Evolutionary conservation across 2,888 invertebrate species (phyloP).

Genomic region (Platycnemis pennipes): DNA sequence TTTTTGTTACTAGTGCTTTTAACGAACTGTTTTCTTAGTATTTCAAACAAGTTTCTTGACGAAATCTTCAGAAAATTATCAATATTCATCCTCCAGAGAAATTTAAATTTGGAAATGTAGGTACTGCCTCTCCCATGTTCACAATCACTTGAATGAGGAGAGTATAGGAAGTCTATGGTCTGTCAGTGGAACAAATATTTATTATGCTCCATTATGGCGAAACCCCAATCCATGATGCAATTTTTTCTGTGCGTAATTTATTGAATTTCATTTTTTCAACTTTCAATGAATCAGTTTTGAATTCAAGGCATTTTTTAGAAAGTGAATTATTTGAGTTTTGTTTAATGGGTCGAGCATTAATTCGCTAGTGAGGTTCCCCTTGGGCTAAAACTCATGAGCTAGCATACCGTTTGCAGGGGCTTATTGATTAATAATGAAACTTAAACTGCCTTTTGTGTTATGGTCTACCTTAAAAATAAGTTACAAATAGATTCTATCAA

Average conservation of each 20-base stretch:
- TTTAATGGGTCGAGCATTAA: constrained; percentile 29
- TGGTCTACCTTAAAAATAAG: neutral
- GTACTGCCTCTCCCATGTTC: constrained; percentile 43
- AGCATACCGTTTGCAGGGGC: constrained; percentile 68
- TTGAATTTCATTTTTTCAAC: neutral
- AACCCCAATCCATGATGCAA: constrained; percentile 51
- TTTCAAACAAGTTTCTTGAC: neutral
- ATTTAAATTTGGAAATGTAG: constrained; percentile 10
- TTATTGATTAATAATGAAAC: constrained; percentile 28
- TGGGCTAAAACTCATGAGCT: constrained; percentile 62
- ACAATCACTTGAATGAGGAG: constrained; percentile 1
- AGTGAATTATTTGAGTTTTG: constrained; percentile 30
- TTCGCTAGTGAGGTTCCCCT: constrained; percentile 38
- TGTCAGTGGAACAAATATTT: neutral
- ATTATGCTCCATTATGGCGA: constrained; percentile 36
- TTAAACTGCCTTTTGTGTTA: constrained; percentile 22
- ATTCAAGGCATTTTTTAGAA: constrained; percentile 32
- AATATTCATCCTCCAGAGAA: constrained; percentile 6
- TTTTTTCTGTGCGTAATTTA: neutral
- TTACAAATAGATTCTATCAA: neutral
- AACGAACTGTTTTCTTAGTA: constrained; percentile 39
- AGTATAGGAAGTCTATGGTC: constrained; percentile 24
- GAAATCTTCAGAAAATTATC: constrained; percentile 29
- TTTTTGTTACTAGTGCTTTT: constrained; percentile 50
- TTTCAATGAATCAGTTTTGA: neutral